Evolutionary conservation across 37 sponge, comb jelly and placozoan species (phyloP).

Genomic region (Corticium candelabrum): DNA sequence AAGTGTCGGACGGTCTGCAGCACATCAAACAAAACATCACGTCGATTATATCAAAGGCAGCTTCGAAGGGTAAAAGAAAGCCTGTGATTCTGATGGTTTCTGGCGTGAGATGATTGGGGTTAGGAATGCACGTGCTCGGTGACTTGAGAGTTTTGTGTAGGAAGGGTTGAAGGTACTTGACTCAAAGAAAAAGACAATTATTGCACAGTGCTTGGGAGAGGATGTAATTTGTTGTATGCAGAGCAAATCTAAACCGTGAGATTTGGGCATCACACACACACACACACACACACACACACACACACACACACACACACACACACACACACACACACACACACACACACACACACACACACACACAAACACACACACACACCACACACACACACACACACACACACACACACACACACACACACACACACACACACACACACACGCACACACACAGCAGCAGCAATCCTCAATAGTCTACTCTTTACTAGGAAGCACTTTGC

Average conservation of each 20-base stretch:
- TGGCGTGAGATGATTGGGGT: background rate
- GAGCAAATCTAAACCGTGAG: background rate
- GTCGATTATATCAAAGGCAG: background rate
- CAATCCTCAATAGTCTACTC: too few relatives aligned
- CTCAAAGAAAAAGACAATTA: background rate
- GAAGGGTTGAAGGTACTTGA: background rate
- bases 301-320: constrained; percentile 19
- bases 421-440: constrained; percentile 18
- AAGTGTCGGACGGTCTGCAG: background rate
- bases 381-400: constrained; percentile 9
- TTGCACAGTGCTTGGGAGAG: background rate
- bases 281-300: background rate
- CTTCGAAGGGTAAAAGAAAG: background rate
- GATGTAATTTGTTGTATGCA: background rate
- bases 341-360: constrained; percentile 26
- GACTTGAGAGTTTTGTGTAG: background rate
- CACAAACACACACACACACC: too few relatives aligned
- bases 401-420: constrained; percentile 26
- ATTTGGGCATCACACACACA: too few relatives aligned
- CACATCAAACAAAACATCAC: background rate
- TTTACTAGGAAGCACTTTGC: background rate
- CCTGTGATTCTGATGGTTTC: background rate
- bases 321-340: constrained; percentile 12
- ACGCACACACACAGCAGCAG: too few relatives aligned
- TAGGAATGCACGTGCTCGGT: background rate